Conservation (phyloP, 1,140 invertebrate species). For the Idris sp. region DNA sequence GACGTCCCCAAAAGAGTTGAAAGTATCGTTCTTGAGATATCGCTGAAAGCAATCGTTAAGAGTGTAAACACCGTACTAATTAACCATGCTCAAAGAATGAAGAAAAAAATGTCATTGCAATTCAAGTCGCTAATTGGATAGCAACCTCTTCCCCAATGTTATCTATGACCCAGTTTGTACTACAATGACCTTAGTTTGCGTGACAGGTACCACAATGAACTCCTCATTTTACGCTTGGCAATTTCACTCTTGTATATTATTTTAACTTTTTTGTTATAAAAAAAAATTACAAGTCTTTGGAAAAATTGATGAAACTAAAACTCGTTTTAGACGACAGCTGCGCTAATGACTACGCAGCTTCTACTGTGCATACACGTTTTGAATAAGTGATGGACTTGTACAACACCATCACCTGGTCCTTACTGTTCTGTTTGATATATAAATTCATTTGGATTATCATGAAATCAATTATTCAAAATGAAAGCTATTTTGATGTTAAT, state of each 20-base stretch:
- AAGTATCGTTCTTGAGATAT: conserved; percentile 48
- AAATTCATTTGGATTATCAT: too few relatives aligned
- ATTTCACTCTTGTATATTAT: conserved; percentile 24
- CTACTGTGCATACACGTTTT: too few relatives aligned
- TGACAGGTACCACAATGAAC: conserved; percentile 32
- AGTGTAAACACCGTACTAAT: conserved; percentile 61
- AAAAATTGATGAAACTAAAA: too few relatives aligned
- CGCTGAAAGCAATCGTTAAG: conserved; percentile 56
- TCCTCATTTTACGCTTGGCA: conserved; percentile 17
- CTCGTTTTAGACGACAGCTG: too few relatives aligned
- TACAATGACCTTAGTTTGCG: conserved; percentile 19
- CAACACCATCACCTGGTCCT: conserved; percentile 1
- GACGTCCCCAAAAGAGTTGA: conserved; percentile 28
- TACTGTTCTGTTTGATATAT: not conserved
- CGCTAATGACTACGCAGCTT: too few relatives aligned
- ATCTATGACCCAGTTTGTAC: conserved; percentile 62
- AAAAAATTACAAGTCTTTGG: too few relatives aligned
- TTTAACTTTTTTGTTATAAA: too few relatives aligned
- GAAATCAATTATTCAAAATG: too few relatives aligned
- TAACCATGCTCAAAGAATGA: conserved; percentile 57
- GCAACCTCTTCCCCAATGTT: conserved; percentile 54
- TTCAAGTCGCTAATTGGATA: conserved; percentile 65
- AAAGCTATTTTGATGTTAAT: too few relatives aligned
- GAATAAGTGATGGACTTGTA: not conserved
- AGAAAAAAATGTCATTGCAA: conserved; percentile 61